Percentiles rank a stretch among this genome's conserved stretches.
Conservation (phyloP, 2,888 invertebrate species). For the Nephrotoma flavescens region DNA sequence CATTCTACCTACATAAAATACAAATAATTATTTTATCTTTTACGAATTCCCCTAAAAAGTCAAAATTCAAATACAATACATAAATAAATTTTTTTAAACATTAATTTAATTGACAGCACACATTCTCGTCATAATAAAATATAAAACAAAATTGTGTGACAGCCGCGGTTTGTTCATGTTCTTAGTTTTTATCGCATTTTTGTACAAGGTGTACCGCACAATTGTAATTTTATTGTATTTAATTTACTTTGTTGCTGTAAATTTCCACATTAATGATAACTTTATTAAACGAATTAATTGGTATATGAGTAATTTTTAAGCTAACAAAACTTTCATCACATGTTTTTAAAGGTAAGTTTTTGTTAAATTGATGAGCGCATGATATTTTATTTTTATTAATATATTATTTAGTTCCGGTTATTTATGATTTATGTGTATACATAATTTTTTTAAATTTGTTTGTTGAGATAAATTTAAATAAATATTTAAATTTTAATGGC, state of each 20-base stretch:
- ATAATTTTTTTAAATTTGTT: neutral
- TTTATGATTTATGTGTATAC: neutral
- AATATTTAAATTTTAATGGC: neutral
- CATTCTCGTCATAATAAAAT: conserved; percentile 2
- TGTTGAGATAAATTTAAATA: neutral
- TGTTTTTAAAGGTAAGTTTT: neutral
- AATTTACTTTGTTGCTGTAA: neutral
- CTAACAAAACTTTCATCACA: neutral
- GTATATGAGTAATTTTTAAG: neutral
- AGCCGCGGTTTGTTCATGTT: neutral
- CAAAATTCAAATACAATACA: neutral
- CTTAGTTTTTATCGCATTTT: neutral
- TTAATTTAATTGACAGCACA: conserved; percentile 7
- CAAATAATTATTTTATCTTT: neutral
- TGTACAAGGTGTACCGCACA: conserved; percentile 1
- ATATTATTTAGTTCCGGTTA: neutral
- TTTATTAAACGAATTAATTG: neutral
- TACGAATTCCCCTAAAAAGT: neutral
- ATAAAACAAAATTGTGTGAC: neutral
- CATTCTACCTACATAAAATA: neutral
- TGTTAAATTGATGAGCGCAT: neutral
- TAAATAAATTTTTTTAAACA: neutral
- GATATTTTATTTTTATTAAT: neutral
- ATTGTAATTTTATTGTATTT: neutral
- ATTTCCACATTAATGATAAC: neutral